Evolutionary conservation across 2,888 invertebrate species (phyloP).

Genomic region (Autographa pulchrina): DNA sequence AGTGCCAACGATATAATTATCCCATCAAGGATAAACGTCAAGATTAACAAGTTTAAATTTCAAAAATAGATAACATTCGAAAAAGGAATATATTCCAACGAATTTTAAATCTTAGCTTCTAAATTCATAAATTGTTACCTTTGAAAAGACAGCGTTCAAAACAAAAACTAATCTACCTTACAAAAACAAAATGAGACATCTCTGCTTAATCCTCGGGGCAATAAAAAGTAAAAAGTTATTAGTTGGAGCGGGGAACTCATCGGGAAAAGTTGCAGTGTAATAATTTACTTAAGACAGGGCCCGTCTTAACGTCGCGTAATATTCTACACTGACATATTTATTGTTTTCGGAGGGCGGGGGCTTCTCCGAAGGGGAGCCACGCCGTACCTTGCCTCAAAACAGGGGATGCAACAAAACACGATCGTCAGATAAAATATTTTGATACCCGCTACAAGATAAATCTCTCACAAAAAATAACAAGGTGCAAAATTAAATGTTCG

Average conservation of each 20-base stretch:
- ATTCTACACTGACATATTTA: slow-evolving; percentile 88
- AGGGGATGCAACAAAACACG: slow-evolving; percentile 62
- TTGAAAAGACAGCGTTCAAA: slow-evolving; percentile 24
- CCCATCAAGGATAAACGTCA: not conserved
- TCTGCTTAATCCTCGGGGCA: slow-evolving; percentile 74
- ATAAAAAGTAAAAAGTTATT: slow-evolving; percentile 87
- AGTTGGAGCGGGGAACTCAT: slow-evolving; percentile 82
- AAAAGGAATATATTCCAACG: not conserved
- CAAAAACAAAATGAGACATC: slow-evolving; percentile 70
- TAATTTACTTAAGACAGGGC: slow-evolving; percentile 84
- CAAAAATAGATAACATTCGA: not conserved
- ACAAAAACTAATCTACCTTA: slow-evolving; percentile 57
- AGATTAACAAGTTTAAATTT: not conserved
- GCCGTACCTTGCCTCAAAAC: slow-evolving; percentile 30
- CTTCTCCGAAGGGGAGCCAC: slow-evolving; percentile 58
- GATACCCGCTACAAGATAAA: slow-evolving; percentile 53
- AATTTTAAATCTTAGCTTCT: not conserved
- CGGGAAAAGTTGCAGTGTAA: slow-evolving; percentile 84
- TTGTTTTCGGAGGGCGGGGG: slow-evolving; percentile 83
- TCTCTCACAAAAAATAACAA: slow-evolving; percentile 50
- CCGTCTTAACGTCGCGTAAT: slow-evolving; percentile 82
- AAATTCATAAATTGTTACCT: not conserved
- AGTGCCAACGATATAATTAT: not conserved
- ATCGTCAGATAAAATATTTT: slow-evolving; percentile 65
- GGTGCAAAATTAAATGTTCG: slow-evolving; percentile 42